Conservation (phyloP, 2,797 vertebrate species). For the Gobio occitaniae region DNA sequence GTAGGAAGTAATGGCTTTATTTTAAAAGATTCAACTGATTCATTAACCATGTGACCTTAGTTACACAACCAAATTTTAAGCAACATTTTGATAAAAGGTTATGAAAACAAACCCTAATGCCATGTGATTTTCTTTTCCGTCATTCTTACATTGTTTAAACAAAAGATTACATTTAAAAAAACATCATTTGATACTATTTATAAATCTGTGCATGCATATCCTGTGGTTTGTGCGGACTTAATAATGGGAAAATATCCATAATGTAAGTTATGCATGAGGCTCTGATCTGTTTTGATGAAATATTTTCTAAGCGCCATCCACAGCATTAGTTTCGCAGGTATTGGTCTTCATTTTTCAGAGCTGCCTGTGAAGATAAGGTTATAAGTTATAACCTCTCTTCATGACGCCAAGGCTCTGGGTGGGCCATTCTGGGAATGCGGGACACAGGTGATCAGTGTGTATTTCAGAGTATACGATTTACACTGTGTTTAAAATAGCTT, state of each 20-base stretch:
- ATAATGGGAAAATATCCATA: not conserved
- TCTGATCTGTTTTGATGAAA: conserved; percentile 22
- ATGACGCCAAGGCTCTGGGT: conserved; percentile 16
- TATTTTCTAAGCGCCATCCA: not conserved
- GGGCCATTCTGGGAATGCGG: conserved; percentile 47
- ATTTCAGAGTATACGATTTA: conserved; percentile 56
- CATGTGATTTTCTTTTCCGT: not conserved
- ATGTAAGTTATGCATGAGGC: conserved; percentile 8
- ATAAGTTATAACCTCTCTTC: not conserved
- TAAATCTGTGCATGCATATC: not conserved
- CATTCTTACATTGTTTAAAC: conserved; percentile 8
- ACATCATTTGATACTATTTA: not conserved
- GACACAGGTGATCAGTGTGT: conserved; percentile 39
- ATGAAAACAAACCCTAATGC: not conserved
- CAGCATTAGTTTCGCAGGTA: not conserved
- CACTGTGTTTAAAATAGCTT: conserved; percentile 55
- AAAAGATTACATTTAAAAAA: too few species aligned
- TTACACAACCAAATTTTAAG: not conserved
- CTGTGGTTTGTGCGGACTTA: not conserved
- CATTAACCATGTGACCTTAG: not conserved
- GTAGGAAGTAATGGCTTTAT: not conserved
- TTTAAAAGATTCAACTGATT: not conserved
- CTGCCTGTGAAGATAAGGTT: conserved; percentile 10
- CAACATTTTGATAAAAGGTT: not conserved
- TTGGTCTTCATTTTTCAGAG: conserved; percentile 5